Conservation (phyloP, 2,888 invertebrate species). For the Hyalella azteca region DNA sequence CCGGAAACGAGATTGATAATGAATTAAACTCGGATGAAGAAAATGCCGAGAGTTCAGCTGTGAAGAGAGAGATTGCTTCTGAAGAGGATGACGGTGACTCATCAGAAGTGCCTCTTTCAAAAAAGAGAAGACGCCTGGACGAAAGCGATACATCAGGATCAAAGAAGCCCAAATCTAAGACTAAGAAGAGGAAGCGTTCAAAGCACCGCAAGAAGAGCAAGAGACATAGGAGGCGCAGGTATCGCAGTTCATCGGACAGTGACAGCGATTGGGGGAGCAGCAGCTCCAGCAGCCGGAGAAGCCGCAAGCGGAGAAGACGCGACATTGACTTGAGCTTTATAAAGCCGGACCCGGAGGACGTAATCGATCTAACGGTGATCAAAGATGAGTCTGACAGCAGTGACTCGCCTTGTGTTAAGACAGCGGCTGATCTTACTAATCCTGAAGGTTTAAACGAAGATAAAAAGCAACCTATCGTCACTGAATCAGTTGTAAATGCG, state of each 20-base stretch:
- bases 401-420: neutral
- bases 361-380: slow-evolving; percentile 21
- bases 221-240: slow-evolving; percentile 31
- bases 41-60: neutral
- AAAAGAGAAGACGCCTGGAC: slow-evolving; percentile 21
- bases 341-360: slow-evolving; percentile 11
- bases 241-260: neutral
- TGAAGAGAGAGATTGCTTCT: neutral
- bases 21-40: neutral
- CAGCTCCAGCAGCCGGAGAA: neutral
- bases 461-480: neutral
- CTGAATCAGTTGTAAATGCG: neutral
- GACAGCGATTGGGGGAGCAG: neutral
- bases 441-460: no score
- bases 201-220: slow-evolving; percentile 35
- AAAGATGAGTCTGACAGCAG: slow-evolving; percentile 22
- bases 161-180: slow-evolving; percentile 23
- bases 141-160: slow-evolving; percentile 19
- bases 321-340: neutral
- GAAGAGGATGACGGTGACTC: neutral
- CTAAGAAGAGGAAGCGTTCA: slow-evolving; percentile 37
- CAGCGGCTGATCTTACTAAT: neutral
- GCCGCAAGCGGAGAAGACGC: neutral
- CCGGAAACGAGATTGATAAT: neutral
- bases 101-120: neutral